A percentile compares a stretch with the other conserved stretches of the same genome.
These are phyloP conservation scores for Notarius lentiginosus DNA, from an alignment of 2,113 vertebrate genomes.

Conservation along the genomic window DNA sequence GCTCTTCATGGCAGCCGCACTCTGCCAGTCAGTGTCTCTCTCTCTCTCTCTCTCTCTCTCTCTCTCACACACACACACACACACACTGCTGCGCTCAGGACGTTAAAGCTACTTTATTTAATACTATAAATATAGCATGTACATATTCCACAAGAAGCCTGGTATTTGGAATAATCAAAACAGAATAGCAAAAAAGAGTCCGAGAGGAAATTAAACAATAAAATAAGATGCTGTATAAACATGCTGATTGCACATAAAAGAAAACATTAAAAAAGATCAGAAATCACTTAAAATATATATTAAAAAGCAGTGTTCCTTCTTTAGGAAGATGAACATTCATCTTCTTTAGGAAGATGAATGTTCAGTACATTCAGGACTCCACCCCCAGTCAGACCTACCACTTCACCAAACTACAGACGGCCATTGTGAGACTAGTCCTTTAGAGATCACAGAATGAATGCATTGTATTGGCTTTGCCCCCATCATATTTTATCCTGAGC, in stretches of 20 bases:
- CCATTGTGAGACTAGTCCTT: slow-evolving; percentile 11
- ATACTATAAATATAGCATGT: slow-evolving; percentile 34
- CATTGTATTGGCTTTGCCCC: slow-evolving; percentile 22
- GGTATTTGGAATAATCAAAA: slow-evolving; percentile 16
- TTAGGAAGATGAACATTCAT: not conserved
- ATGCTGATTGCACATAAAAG: slow-evolving; percentile 56
- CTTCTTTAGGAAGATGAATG: not conserved
- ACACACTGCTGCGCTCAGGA: not conserved
- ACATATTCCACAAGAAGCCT: not conserved
- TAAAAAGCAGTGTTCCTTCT: not conserved
- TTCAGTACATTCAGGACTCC: slow-evolving; percentile 50
- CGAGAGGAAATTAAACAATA: not conserved
- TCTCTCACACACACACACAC: not conserved
- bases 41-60: not conserved
- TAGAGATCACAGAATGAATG: slow-evolving; percentile 17
- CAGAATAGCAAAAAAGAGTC: slow-evolving; percentile 15
- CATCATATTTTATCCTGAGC: slow-evolving; percentile 29
- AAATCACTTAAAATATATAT: not conserved
- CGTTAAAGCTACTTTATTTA: slow-evolving; percentile 51
- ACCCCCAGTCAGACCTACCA: slow-evolving; percentile 43
- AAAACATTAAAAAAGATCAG: not conserved
- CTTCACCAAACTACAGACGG: slow-evolving; percentile 28
- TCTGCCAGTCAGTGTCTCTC: slow-evolving; percentile 63
- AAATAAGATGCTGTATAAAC: not conserved
- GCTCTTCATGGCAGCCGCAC: slow-evolving; percentile 75